phyloP scores from a whole-genome alignment of 2,797 vertebrate genomes.

The Austrolebias charrua region DNA sequence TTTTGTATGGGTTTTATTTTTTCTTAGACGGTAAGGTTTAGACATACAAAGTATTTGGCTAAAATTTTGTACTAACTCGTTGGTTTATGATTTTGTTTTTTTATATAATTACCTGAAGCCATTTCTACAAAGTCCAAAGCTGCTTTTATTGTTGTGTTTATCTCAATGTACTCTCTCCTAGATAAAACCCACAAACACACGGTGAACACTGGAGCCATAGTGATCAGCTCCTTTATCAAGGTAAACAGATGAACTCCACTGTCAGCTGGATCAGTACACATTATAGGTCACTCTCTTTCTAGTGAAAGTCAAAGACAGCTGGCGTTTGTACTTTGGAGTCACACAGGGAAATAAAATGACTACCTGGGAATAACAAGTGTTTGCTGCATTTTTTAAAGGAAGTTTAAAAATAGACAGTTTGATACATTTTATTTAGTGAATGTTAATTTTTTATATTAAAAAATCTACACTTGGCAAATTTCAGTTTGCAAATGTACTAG shows the following conservation, averaged over 20 bases:
- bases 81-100: background rate
- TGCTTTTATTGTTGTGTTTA: background rate
- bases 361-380: background rate
- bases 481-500: background rate
- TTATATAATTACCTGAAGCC: no score
- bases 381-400: background rate
- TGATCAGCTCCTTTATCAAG: constrained; percentile 89
- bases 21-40: no score
- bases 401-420: no score
- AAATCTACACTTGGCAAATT: background rate
- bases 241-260: constrained; percentile 63
- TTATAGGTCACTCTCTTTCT: constrained; percentile 1
- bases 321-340: background rate
- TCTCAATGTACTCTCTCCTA: constrained; percentile 52
- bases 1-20: no score
- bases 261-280: constrained; percentile 7
- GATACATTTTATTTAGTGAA: background rate
- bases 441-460: background rate
- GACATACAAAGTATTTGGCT: no score
- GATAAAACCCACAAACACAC: constrained; percentile 89
- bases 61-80: background rate
- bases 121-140: background rate
- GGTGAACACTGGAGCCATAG: constrained; percentile 89
- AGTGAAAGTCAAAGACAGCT: background rate
- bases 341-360: background rate